Evolutionary conservation across 1,140 invertebrate genomes (phyloP).

Genomic region (Acromyrmex heyeri): DNA sequence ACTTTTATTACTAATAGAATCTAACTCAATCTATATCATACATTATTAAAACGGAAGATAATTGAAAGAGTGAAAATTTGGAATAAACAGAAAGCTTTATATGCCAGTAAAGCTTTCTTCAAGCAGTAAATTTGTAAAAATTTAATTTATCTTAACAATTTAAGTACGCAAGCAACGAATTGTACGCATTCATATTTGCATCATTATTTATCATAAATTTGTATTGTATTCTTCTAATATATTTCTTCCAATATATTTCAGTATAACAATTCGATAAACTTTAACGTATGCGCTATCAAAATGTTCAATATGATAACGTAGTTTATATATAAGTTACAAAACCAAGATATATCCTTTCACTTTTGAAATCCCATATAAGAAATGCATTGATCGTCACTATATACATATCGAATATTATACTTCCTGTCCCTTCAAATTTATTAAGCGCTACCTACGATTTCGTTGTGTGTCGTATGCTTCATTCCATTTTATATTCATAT

Average conservation of each 20-base stretch:
- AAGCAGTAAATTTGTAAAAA: slow-evolving; percentile 25
- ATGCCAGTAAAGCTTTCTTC: neutral
- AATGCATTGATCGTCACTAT: slow-evolving; percentile 59
- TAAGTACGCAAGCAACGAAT: slow-evolving; percentile 18
- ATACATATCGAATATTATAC: slow-evolving; percentile 39
- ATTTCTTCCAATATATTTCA: neutral
- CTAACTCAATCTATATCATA: slow-evolving; percentile 16
- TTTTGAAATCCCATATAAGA: slow-evolving; percentile 45
- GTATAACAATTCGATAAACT: slow-evolving; percentile 62
- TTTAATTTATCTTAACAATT: slow-evolving; percentile 26
- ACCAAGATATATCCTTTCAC: neutral
- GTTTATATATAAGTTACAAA: slow-evolving; percentile 24
- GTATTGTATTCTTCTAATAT: neutral
- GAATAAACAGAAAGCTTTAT: neutral
- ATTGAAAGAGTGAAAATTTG: slow-evolving; percentile 18
- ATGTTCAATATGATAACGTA: slow-evolving; percentile 51
- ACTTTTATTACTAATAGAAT: slow-evolving; percentile 7
- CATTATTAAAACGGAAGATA: slow-evolving; percentile 23
- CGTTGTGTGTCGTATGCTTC: slow-evolving; percentile 53
- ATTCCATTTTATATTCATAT: neutral
- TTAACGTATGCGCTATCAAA: slow-evolving; percentile 65
- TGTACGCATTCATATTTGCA: slow-evolving; percentile 12
- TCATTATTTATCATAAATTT: slow-evolving; percentile 8
- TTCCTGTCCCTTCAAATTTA: slow-evolving; percentile 50
- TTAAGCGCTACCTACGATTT: slow-evolving; percentile 58